A percentile compares a stretch with the other conserved stretches of the same genome.
phyloP scores from a whole-genome alignment of 2,113 vertebrate genomes.

The Hemiprocne comata region DNA sequence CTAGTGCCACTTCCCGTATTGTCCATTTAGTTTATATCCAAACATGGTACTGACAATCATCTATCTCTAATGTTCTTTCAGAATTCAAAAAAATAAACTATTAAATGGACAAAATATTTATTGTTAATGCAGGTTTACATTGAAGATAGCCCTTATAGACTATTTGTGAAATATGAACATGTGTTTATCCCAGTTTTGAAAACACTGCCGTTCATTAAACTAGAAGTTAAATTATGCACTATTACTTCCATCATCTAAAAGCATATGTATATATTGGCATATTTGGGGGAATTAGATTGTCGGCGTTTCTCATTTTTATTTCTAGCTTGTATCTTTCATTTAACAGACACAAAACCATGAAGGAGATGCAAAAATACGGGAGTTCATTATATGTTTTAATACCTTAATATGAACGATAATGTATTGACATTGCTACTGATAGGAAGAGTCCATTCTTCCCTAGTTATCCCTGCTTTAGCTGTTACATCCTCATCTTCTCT shows the following conservation, averaged over 20 bases:
- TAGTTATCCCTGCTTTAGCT: not conserved
- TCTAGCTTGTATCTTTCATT: not conserved
- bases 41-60: not conserved
- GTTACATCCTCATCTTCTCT: not conserved
- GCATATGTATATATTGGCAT: not conserved
- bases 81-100: not conserved
- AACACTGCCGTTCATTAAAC: not conserved
- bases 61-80: not conserved
- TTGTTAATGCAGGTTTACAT: not conserved
- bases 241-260: not conserved
- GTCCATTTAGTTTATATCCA: not conserved
- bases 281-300: not conserved
- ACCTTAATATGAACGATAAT: not conserved
- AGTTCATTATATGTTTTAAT: not conserved
- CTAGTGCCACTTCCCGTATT: not conserved
- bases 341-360: not conserved
- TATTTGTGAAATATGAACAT: not conserved
- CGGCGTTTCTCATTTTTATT: not conserved
- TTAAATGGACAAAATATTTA: not conserved
- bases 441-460: not conserved
- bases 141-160: not conserved
- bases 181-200: not conserved
- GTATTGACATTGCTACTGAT: not conserved
- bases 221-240: not conserved
- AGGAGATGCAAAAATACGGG: not conserved